Conservation (phyloP, 2,888 invertebrate genomes). For the Neelides folsomi region DNA sequence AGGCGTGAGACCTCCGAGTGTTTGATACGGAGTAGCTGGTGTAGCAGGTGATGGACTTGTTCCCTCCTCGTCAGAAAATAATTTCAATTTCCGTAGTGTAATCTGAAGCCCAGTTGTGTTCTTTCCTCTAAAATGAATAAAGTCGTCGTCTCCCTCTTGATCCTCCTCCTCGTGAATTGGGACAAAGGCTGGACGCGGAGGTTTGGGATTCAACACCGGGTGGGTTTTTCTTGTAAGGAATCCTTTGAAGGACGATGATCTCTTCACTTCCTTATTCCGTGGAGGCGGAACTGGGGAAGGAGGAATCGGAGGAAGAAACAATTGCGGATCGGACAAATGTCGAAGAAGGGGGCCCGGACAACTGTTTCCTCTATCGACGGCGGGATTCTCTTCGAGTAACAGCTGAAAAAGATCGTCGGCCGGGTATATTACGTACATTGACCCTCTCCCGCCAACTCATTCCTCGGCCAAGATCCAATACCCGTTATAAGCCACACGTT, state of each 20-base stretch:
- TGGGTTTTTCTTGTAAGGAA: slow-evolving; percentile 1
- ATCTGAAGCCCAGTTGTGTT: neutral
- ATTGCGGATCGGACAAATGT: neutral
- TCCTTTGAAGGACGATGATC: neutral
- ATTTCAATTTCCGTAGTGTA: neutral
- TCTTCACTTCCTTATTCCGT: neutral
- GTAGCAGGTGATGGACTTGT: neutral
- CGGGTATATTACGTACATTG: slow-evolving; percentile 33
- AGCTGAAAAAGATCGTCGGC: slow-evolving; percentile 31
- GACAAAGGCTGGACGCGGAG: neutral
- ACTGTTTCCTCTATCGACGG: slow-evolving; percentile 1
- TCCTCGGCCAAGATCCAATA: slow-evolving; percentile 5
- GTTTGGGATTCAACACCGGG: neutral
- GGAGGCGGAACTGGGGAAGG: neutral
- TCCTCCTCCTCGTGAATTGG: neutral
- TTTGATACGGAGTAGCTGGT: neutral
- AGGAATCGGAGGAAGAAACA: no score
- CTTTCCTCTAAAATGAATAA: neutral
- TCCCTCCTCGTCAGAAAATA: neutral
- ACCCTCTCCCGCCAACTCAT: slow-evolving; percentile 21
- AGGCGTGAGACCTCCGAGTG: neutral
- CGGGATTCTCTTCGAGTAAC: slow-evolving; percentile 14
- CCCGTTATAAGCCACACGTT: no score
- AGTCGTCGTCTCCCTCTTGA: neutral
- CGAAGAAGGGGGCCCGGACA: neutral